Percentiles rank a stretch among this genome's conserved stretches.
Evolutionary conservation across 64 coral and sea anemone species (phyloP).

Genomic region (Anthopleura sola): DNA sequence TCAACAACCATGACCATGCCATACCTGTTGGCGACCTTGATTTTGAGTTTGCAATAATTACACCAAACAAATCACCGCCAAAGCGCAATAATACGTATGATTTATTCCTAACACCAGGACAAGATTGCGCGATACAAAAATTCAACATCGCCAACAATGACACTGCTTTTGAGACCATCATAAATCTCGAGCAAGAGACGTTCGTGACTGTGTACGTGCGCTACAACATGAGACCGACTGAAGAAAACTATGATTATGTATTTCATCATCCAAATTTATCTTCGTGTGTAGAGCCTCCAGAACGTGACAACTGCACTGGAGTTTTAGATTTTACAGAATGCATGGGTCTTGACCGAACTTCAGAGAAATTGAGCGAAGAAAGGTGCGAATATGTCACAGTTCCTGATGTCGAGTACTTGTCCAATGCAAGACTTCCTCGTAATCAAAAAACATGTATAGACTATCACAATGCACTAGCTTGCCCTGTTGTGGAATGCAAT

Average conservation of each 20-base stretch:
- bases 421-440: neutral
- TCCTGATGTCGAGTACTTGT: neutral
- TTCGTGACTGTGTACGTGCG: conserved; percentile 20
- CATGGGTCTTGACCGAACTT: conserved; percentile 4
- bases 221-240: neutral
- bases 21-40: neutral
- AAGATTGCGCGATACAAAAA: neutral
- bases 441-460: neutral
- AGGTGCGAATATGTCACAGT: neutral
- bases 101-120: neutral
- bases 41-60: neutral
- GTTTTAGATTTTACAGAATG: conserved; percentile 14
- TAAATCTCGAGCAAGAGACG: neutral
- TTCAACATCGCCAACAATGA: neutral
- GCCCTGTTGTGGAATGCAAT: neutral
- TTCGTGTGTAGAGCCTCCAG: conserved; percentile 29
- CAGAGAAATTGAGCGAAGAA: neutral
- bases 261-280: conserved; percentile 38
- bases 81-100: too few relatives aligned
- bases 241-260: neutral
- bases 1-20: neutral
- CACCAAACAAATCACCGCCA: too few relatives aligned
- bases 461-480: neutral
- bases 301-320: conserved; percentile 31
- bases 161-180: conserved; percentile 16